Evolutionary conservation across 2,113 vertebrate genomes (phyloP).

Genomic region (Phocoena phocoena): DNA sequence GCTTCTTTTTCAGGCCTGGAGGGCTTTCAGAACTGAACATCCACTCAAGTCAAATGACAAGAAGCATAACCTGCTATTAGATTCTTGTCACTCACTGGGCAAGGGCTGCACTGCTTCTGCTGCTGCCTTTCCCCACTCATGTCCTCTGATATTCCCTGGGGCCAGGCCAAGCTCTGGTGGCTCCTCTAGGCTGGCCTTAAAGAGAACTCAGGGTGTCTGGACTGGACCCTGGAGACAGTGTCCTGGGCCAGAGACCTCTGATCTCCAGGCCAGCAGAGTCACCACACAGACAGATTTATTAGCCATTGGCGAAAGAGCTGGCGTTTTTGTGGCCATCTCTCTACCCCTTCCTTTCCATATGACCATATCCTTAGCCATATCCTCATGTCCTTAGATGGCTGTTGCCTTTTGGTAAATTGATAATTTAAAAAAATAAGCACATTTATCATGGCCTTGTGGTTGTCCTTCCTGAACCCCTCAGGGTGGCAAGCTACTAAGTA

Average conservation of each 20-base stretch:
- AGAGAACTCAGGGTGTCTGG: slow-evolving; percentile 69
- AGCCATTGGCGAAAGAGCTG: slow-evolving; percentile 66
- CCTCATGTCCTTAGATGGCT: slow-evolving; percentile 80
- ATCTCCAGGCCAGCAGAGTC: slow-evolving; percentile 69
- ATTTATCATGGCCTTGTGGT: slow-evolving; percentile 75
- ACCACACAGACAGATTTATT: slow-evolving; percentile 78
- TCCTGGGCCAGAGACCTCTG: slow-evolving; percentile 63
- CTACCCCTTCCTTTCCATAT: slow-evolving; percentile 62
- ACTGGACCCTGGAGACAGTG: slow-evolving; percentile 61
- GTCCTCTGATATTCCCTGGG: slow-evolving; percentile 6
- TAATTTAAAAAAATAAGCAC: slow-evolving; percentile 80
- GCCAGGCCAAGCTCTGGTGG: slow-evolving; percentile 73
- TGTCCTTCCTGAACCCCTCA: slow-evolving; percentile 66
- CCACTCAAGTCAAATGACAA: slow-evolving; percentile 35
- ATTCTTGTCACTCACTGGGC: slow-evolving; percentile 45
- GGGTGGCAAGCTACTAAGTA: slow-evolving; percentile 52
- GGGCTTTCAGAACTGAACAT: slow-evolving; percentile 8
- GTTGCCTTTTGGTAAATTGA: slow-evolving; percentile 81
- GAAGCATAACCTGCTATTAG: slow-evolving; percentile 77
- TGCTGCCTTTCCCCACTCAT: background rate
- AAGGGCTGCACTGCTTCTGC: slow-evolving; percentile 44
- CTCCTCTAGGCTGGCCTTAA: slow-evolving; percentile 57
- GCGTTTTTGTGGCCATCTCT: slow-evolving; percentile 77
- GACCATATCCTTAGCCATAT: slow-evolving; percentile 74
- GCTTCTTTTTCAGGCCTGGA: background rate